Evolutionary conservation across 1,140 invertebrate species (phyloP), one percentile per base, ranked within the genome.

Genomic region (Cardiocondyla obscurior): DNA sequence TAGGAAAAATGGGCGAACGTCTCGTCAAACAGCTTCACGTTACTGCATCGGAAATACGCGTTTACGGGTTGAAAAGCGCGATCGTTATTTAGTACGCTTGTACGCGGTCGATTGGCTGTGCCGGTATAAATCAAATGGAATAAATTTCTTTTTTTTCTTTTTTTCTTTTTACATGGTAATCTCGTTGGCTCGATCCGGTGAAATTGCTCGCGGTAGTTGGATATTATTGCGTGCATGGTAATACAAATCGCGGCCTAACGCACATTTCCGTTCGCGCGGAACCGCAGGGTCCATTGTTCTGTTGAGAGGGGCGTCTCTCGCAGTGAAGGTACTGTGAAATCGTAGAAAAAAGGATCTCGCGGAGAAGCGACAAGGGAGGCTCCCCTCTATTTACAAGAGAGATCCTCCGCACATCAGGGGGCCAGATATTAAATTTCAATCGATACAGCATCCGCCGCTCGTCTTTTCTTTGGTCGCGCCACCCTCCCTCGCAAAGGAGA

Each of bases 361-460:
- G 58, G 74, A 74, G 82, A 83, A 82, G 70, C 76, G n/a, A 60
- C 39, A 22, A 84, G 85, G 89, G 86, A 46, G 55, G 55, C 58
- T 83, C 88, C 88, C 88, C 85, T 85, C 74, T 90, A 90, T 91
- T 91, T 91, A 86, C 90, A 85, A 81, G 88, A 81, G 88, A 79
- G 87, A 84, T 89, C 76, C 85, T 81, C 72, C 53, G 77, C 70
- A 69, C 86, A 67, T 85, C 22, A n/a, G 70, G 87, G 85, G 89
- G 86, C 73, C 67, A 89, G 88, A 91, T 91, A 91, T 91, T 91
- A 91, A 91, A 91, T 91, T 91, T 91, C 90, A 91, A 91, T 91
- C 90, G 90, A 91, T 91, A 89, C 84, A 88, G 84, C 89, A 89
- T 88, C 90, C 86, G 85, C 72, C 62, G 83, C 76, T 86, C 79